phyloP scores from a whole-genome alignment of 2,888 invertebrate species.

The Chironomus riparius region DNA sequence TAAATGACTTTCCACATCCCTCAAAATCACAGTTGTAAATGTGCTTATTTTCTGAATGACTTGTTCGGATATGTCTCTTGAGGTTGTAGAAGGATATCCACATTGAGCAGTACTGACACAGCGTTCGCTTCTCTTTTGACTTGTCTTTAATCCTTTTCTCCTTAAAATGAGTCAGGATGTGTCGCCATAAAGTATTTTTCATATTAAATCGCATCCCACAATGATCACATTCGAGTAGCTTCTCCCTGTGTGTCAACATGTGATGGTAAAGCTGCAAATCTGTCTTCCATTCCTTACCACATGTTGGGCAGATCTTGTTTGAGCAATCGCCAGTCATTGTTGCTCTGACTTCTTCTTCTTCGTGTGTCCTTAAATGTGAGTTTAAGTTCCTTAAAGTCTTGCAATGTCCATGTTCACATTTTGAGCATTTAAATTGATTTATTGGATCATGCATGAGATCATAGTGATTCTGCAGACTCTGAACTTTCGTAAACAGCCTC shows the following conservation, averaged over 20 bases:
- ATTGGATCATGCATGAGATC: constrained; percentile 5
- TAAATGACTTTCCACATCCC: constrained; percentile 17
- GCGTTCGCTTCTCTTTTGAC: not conserved
- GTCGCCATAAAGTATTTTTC: not conserved
- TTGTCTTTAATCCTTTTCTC: not conserved
- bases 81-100: not conserved
- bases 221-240: constrained; percentile 2
- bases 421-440: not conserved
- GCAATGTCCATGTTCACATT: not conserved
- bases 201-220: constrained; percentile 16
- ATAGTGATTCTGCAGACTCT: constrained; percentile 1
- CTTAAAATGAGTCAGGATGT: not conserved
- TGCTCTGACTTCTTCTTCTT: not conserved
- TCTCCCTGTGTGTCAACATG: constrained; percentile 11
- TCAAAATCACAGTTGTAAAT: not conserved
- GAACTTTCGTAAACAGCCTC: not conserved
- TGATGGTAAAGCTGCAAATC: not conserved
- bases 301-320: not conserved
- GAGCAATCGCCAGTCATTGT: not conserved
- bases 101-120: not conserved
- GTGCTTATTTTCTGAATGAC: constrained; percentile 3
- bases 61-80: not conserved
- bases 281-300: not conserved
- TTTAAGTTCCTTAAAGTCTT: constrained; percentile 5
- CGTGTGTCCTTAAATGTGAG: constrained; percentile 8